Conservation (phyloP, 92 coral and sea anemone species). For the Ricordea florida region DNA sequence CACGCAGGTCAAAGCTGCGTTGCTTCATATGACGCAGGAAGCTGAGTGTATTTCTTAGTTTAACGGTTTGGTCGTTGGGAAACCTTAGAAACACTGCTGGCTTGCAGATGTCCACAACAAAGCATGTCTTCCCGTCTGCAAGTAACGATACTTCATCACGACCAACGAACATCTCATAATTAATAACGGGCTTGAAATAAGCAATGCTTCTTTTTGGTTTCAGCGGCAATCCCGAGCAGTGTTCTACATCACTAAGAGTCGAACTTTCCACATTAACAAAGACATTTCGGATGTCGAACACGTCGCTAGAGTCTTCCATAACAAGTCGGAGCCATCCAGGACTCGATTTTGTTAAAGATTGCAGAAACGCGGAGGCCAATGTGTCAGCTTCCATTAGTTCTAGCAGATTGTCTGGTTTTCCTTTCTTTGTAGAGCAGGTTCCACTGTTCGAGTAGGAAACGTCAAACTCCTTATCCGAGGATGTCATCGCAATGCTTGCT, state of each 20-base stretch:
- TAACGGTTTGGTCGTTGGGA: background rate
- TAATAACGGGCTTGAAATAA: constrained; percentile 1
- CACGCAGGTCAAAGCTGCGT: constrained; percentile 13
- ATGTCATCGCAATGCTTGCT: background rate
- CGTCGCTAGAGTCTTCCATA: background rate
- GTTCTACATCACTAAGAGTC: background rate
- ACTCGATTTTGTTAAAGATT: constrained; percentile 14
- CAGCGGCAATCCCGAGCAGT: constrained; percentile 35
- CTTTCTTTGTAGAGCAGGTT: background rate
- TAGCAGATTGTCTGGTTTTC: background rate
- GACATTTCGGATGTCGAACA: constrained; percentile 39
- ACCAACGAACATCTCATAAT: background rate
- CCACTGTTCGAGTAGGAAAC: background rate
- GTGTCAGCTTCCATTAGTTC: constrained; percentile 32
- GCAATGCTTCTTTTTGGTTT: background rate
- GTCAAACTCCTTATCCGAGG: background rate
- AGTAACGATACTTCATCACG: background rate
- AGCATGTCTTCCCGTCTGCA: constrained; percentile 13
- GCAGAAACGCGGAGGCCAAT: constrained; percentile 31
- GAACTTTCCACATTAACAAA: constrained; percentile 5
- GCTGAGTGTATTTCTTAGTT: background rate
- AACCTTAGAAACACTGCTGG: constrained; percentile 19
- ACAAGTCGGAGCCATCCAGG: constrained; percentile 45
- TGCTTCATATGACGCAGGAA: constrained; percentile 29
- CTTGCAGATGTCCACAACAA: constrained; percentile 37